Conservation (phyloP, 64 coral and sea anemone species). For the Stylophora pistillata region DNA sequence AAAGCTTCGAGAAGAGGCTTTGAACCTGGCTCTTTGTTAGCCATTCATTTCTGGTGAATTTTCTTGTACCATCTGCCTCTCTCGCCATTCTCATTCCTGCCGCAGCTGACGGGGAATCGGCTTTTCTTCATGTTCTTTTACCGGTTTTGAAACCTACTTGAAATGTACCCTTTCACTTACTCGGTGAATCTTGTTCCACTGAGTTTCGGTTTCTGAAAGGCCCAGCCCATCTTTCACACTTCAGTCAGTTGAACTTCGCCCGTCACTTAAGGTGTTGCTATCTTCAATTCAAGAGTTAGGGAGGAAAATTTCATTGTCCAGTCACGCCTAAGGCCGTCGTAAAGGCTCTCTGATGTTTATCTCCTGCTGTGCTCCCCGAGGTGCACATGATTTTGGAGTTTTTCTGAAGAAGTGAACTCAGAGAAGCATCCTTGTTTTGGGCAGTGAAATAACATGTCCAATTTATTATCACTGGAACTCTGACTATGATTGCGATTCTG, state of each 20-base stretch:
- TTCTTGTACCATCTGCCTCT: neutral
- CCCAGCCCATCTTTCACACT: neutral
- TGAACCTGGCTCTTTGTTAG: conserved; percentile 19
- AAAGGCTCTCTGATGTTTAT: conserved; percentile 18
- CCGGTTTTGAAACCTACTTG: conserved; percentile 6
- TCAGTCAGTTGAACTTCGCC: neutral
- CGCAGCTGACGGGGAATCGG: conserved; percentile 7
- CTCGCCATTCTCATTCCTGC: conserved; percentile 4
- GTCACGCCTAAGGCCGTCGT: neutral
- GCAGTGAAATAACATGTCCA: neutral
- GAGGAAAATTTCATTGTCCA: neutral
- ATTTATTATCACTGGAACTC: neutral
- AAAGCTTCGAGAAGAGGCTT: neutral
- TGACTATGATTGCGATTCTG: neutral
- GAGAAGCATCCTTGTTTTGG: neutral
- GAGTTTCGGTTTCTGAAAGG: conserved; percentile 22
- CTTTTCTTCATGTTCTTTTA: conserved; percentile 11
- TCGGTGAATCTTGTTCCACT: conserved; percentile 1
- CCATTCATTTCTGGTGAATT: conserved; percentile 16
- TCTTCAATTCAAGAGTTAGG: neutral
- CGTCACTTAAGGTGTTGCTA: neutral
- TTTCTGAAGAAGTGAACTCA: conserved; percentile 8
- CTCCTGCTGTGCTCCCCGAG: neutral
- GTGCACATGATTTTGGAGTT: conserved; percentile 25
- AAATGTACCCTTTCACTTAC: conserved; percentile 13